Conservation (phyloP, 2,888 invertebrate species). For the Hypena proboscidalis region DNA sequence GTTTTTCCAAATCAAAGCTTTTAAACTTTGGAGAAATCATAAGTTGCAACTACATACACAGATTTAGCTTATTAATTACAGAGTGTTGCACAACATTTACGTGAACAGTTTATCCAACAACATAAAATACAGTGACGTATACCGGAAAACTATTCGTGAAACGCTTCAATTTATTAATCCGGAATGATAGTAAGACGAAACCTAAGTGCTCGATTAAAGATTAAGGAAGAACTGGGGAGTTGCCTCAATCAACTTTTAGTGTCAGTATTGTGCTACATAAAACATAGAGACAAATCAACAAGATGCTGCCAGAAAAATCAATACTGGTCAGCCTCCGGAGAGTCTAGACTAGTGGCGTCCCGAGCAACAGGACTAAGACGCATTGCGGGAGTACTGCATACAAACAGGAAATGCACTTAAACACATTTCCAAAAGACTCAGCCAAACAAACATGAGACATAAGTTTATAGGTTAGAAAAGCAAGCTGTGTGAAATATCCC, state of each 20-base stretch:
- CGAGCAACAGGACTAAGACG: constrained; percentile 45
- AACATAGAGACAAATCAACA: constrained; percentile 18
- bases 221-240: not conserved
- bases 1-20: not conserved
- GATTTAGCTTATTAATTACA: not conserved
- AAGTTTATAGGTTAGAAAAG: constrained; percentile 69
- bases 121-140: not conserved
- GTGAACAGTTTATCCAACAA: not conserved
- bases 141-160: not conserved
- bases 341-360: constrained; percentile 53
- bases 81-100: constrained; percentile 12
- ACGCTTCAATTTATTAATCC: too few relatives aligned
- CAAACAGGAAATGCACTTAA: constrained; percentile 28
- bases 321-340: constrained; percentile 50
- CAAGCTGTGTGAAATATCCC: constrained; percentile 44
- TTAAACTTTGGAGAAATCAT: not conserved
- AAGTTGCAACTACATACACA: not conserved
- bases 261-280: not conserved
- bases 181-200: too few relatives aligned
- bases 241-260: not conserved
- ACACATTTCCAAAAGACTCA: constrained; percentile 12
- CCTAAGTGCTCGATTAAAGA: not conserved
- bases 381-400: constrained; percentile 49
- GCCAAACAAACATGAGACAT: constrained; percentile 19
- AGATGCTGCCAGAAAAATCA: constrained; percentile 46